Evolutionary conservation across 2,797 vertebrate species (phyloP).

Genomic region (Onychomys arenicola): DNA sequence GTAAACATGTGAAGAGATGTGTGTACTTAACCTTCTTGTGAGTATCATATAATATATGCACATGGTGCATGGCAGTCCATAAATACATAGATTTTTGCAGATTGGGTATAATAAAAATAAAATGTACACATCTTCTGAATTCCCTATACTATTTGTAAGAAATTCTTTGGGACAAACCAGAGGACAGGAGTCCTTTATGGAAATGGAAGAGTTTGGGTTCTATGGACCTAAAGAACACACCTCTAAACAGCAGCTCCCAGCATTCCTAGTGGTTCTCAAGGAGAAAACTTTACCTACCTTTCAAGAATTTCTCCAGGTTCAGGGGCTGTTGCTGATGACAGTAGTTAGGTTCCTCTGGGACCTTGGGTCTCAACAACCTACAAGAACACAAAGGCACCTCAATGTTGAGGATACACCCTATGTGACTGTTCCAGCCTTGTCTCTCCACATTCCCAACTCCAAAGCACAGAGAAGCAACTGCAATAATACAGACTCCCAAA

Average conservation of each 20-base stretch:
- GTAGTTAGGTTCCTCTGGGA: not conserved
- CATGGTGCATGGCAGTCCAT: too few species aligned
- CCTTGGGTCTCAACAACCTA: not conserved
- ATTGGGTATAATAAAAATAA: not conserved
- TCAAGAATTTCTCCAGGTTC: not conserved
- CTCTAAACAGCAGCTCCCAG: not conserved
- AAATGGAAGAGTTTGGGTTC: not conserved
- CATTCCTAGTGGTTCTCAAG: not conserved
- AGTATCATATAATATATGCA: not conserved
- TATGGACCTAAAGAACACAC: not conserved
- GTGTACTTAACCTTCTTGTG: not conserved
- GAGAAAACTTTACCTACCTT: not conserved
- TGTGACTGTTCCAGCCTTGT: not conserved
- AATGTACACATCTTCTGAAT: not conserved
- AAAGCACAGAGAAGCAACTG: not conserved
- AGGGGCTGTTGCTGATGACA: not conserved
- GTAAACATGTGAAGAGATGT: not conserved
- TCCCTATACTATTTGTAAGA: not conserved
- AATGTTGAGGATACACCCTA: not conserved
- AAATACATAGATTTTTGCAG: not conserved
- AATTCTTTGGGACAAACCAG: not conserved
- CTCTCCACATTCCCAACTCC: not conserved
- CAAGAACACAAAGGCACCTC: not conserved
- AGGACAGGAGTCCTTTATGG: not conserved
- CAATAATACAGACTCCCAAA: not conserved